Evolutionary conservation across 2,113 vertebrate genomes (phyloP).

Genomic region (Silurus asotus): DNA sequence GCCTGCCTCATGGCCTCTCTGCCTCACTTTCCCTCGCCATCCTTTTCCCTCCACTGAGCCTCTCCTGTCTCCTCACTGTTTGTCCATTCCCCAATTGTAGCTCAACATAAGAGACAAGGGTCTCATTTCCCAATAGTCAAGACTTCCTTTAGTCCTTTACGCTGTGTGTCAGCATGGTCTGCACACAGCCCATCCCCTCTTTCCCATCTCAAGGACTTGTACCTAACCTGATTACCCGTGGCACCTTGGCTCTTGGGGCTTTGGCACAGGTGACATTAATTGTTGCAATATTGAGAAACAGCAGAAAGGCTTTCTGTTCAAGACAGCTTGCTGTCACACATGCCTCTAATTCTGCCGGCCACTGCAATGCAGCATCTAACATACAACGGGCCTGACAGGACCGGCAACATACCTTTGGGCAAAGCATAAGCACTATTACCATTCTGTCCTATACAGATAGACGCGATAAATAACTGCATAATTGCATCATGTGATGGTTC

Average conservation of each 20-base stretch:
- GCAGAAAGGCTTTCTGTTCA: conserved; percentile 49
- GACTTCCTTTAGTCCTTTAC: conserved; percentile 35
- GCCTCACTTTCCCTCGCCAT: conserved; percentile 34
- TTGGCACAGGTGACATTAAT: conserved; percentile 68
- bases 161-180: conserved; percentile 50
- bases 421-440: conserved; percentile 21
- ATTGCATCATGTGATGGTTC: conserved; percentile 35
- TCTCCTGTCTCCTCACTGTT: conserved; percentile 58
- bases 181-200: conserved; percentile 59
- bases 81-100: conserved; percentile 39
- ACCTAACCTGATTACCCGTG: conserved; percentile 73
- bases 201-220: conserved; percentile 63
- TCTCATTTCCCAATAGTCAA: conserved; percentile 54
- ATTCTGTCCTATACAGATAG: conserved; percentile 19
- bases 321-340: conserved; percentile 60
- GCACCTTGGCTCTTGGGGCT: conserved; percentile 70
- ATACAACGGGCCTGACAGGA: conserved; percentile 42
- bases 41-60: conserved; percentile 54
- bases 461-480: conserved; percentile 29
- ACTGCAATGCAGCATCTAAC: conserved; percentile 53
- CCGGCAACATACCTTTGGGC: conserved; percentile 35
- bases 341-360: conserved; percentile 55
- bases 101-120: conserved; percentile 44
- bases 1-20: conserved; percentile 53
- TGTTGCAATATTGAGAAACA: conserved; percentile 55